Evolutionary conservation across 2,888 invertebrate genomes (phyloP).

Genomic region (Rhamnusium bicolor): DNA sequence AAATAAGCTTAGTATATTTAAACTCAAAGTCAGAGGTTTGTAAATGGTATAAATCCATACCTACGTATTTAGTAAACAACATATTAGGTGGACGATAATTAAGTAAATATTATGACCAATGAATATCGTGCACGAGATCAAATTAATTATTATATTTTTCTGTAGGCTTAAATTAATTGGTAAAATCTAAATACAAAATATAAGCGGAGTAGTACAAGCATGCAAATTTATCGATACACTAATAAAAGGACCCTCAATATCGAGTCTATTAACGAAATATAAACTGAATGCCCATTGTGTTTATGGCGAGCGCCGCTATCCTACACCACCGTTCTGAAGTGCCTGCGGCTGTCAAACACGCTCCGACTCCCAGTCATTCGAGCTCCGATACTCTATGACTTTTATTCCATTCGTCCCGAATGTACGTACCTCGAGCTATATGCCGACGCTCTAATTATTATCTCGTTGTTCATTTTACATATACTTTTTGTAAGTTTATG

Average conservation of each 20-base stretch:
- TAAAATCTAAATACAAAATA: background rate
- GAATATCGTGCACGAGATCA: background rate
- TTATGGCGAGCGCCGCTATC: conserved; percentile 1
- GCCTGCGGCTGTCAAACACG: conserved; percentile 16
- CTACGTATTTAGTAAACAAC: background rate
- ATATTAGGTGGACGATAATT: background rate
- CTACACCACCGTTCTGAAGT: background rate
- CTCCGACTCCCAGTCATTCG: conserved; percentile 3
- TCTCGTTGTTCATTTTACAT: background rate
- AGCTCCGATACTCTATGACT: background rate
- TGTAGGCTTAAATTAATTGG: background rate
- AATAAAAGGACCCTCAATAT: conserved; percentile 25
- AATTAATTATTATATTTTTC: conserved; percentile 11
- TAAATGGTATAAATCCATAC: background rate
- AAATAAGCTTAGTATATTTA: background rate
- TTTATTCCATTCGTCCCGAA: background rate
- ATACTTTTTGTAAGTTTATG: background rate
- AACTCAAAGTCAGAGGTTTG: background rate
- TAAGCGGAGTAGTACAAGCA: background rate
- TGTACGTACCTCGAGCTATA: background rate
- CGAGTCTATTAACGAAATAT: conserved; percentile 17
- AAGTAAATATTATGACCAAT: background rate
- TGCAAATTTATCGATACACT: conserved; percentile 16
- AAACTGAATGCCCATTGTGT: conserved; percentile 25
- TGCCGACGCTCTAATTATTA: background rate